Conservation (phyloP, 2,113 vertebrate species). For the Spermophilus dauricus region DNA sequence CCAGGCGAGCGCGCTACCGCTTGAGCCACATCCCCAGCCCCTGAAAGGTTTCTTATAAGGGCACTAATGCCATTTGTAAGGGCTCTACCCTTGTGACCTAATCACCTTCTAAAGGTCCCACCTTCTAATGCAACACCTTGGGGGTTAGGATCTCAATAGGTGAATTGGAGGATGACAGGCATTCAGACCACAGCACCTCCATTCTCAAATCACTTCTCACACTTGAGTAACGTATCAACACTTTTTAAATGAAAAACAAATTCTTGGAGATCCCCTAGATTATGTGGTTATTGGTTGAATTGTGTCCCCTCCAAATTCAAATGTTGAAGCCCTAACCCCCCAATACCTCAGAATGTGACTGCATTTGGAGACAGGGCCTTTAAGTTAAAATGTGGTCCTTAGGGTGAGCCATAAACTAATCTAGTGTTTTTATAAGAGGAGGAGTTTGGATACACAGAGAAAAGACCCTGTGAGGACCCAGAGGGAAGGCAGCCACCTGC, state of each 20-base stretch:
- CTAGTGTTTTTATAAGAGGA: neutral
- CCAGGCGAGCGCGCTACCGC: no score
- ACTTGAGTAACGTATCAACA: neutral
- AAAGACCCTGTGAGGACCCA: neutral
- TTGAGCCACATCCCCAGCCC: no score
- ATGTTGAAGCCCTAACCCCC: neutral
- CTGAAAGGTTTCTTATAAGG: neutral
- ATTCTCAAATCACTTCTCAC: neutral
- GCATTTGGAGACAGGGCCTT: neutral
- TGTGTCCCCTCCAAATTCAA: neutral
- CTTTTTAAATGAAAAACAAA: slow-evolving; percentile 10
- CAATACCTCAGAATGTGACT: neutral
- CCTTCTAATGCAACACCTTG: neutral
- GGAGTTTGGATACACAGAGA: neutral
- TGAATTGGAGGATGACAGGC: neutral
- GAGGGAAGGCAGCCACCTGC: neutral
- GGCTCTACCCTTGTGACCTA: neutral
- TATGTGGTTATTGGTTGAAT: neutral
- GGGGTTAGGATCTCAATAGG: neutral
- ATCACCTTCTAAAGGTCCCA: neutral
- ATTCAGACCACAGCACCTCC: neutral
- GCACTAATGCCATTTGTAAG: neutral
- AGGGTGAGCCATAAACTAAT: neutral
- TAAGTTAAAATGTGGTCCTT: neutral
- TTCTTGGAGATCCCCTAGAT: neutral